Conservation (phyloP, 1,140 invertebrate species). For the honey bee (Apis mellifera) region DNA sequence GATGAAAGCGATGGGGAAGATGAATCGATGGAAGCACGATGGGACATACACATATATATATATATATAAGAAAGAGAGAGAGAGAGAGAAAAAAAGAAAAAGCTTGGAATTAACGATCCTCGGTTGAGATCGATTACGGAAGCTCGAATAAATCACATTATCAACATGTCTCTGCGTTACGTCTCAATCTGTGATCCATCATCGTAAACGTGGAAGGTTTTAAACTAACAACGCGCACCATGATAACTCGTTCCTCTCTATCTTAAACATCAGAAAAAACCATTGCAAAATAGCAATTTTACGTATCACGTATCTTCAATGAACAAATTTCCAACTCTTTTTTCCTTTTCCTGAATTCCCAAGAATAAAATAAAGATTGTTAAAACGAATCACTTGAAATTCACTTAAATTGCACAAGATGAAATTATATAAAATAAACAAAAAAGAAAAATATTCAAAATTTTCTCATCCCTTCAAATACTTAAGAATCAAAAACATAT, state of each 20-base stretch:
- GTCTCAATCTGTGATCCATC: constrained; percentile 23
- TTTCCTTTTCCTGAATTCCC: too few species aligned
- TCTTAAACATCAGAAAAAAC: background rate
- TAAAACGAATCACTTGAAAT: too few species aligned
- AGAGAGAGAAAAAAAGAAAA: background rate
- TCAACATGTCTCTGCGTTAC: constrained; percentile 1
- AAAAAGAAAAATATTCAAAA: too few species aligned
- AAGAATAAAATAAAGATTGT: too few species aligned
- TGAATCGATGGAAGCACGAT: constrained; percentile 13
- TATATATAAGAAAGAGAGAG: background rate
- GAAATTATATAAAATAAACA: too few species aligned
- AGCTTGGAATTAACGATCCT: constrained; percentile 22
- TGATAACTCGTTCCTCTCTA: background rate
- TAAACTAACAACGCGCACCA: background rate
- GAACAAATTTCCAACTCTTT: too few species aligned
- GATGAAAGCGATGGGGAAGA: constrained; percentile 43
- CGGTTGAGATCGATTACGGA: background rate
- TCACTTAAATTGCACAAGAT: too few species aligned
- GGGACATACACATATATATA: too few species aligned
- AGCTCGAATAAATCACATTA: constrained; percentile 22
- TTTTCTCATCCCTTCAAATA: too few species aligned
- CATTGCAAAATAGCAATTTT: background rate
- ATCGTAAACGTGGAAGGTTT: background rate
- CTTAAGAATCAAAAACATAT: too few species aligned
- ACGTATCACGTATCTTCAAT: too few species aligned